Conservation (phyloP, 2,113 vertebrate genomes). For the Leptobrachium leishanense region DNA sequence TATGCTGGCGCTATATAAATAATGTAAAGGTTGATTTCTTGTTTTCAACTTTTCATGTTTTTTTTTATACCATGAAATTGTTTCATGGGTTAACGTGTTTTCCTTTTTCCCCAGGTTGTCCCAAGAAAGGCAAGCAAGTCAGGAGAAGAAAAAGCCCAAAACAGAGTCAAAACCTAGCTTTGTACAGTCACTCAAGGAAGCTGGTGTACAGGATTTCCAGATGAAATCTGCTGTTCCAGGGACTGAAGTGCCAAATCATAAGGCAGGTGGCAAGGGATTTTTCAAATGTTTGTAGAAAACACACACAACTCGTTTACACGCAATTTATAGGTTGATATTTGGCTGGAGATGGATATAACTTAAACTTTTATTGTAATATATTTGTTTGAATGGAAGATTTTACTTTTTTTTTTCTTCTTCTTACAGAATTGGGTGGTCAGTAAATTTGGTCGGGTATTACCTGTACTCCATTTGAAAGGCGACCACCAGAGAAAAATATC, state of each 20-base stretch:
- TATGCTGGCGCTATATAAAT: no score
- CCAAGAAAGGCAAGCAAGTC: conserved; percentile 74
- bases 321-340: no score
- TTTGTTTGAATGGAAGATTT: background rate
- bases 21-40: no score
- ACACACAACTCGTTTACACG: no score
- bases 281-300: background rate
- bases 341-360: no score
- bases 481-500: conserved; percentile 81
- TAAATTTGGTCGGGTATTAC: conserved; percentile 93
- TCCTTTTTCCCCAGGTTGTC: conserved; percentile 70
- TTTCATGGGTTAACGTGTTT: background rate
- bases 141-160: conserved; percentile 56
- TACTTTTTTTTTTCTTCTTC: conserved; percentile 9
- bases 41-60: no score
- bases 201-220: conserved; percentile 78
- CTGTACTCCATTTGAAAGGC: conserved; percentile 80
- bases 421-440: conserved; percentile 93
- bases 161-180: conserved; percentile 50
- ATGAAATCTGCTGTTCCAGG: conserved; percentile 92
- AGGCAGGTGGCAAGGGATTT: conserved; percentile 61
- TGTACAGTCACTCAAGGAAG: conserved; percentile 70
- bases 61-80: no score
- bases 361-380: background rate
- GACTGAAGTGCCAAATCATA: conserved; percentile 87